Conservation (phyloP, 2,888 invertebrate genomes). For the Oligia latruncula region DNA sequence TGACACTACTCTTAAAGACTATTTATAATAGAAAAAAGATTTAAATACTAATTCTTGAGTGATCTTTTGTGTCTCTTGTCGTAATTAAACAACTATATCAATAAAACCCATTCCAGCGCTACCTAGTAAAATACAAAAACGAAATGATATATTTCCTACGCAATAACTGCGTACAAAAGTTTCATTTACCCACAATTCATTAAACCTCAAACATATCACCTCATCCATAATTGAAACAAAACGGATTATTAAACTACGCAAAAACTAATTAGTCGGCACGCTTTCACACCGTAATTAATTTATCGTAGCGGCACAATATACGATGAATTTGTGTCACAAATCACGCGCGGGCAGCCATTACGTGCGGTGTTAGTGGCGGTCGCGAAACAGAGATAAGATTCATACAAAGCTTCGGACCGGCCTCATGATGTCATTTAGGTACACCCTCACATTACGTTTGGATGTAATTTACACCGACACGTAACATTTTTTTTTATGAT, state of each 20-base stretch:
- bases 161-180: conserved; percentile 36
- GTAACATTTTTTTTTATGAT: conserved; percentile 13
- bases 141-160: conserved; percentile 21
- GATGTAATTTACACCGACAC: conserved; percentile 38
- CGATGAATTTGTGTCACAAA: conserved; percentile 66
- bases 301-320: conserved; percentile 59
- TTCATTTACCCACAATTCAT: conserved; percentile 44
- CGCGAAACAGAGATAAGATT: conserved; percentile 74
- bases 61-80: background rate
- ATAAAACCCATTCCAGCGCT: background rate
- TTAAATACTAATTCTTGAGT: background rate
- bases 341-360: conserved; percentile 60
- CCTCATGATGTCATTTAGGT: conserved; percentile 69
- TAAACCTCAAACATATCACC: conserved; percentile 54
- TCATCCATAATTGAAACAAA: conserved; percentile 61
- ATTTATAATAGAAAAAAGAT: background rate
- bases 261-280: conserved; percentile 64
- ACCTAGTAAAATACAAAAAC: conserved; percentile 28
- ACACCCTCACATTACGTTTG: conserved; percentile 56
- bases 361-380: conserved; percentile 66
- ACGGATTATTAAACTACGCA: conserved; percentile 60
- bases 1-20: too few species aligned
- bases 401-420: conserved; percentile 70
- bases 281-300: conserved; percentile 67
- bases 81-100: conserved; percentile 12